These are phyloP conservation scores for Nudaria mundana DNA, from an alignment of 2,888 invertebrate species.

Conservation along the genomic window DNA sequence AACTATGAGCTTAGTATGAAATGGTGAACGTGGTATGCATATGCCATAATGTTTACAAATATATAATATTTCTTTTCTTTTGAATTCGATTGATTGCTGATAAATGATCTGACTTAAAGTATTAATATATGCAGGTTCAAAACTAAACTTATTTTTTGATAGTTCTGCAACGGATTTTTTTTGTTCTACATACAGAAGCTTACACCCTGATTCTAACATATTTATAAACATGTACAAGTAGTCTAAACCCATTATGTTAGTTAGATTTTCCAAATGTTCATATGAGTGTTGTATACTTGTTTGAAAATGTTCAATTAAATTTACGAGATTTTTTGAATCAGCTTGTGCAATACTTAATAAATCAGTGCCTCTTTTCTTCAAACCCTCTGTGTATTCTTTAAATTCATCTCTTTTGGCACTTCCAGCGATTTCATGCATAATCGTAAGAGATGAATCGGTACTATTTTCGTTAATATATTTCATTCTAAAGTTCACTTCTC, in stretches of 20 bases:
- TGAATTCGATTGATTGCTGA: not conserved
- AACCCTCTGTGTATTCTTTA: not conserved
- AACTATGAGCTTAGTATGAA: not conserved
- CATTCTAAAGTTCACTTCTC: not conserved
- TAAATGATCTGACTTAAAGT: not conserved
- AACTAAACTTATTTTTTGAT: no score
- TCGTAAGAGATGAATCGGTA: not conserved
- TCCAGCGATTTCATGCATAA: not conserved
- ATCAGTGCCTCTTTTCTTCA: not conserved
- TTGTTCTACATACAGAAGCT: not conserved
- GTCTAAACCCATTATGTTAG: not conserved
- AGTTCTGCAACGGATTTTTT: not conserved
- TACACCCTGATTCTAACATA: not conserved
- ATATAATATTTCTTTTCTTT: not conserved
- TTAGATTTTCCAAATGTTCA: not conserved
- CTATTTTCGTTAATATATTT: not conserved
- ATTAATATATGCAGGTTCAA: not conserved
- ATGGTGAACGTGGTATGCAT: not conserved
- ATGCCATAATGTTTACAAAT: conserved; percentile 1
- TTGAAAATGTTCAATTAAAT: not conserved
- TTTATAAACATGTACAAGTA: not conserved
- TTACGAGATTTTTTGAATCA: not conserved
- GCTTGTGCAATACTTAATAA: not conserved
- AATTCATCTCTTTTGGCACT: not conserved
- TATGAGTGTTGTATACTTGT: not conserved